Evolutionary conservation across 30 jellyfish, hydroid and myxozoan species (phyloP).

Genomic region (Sanderia malayensis): DNA sequence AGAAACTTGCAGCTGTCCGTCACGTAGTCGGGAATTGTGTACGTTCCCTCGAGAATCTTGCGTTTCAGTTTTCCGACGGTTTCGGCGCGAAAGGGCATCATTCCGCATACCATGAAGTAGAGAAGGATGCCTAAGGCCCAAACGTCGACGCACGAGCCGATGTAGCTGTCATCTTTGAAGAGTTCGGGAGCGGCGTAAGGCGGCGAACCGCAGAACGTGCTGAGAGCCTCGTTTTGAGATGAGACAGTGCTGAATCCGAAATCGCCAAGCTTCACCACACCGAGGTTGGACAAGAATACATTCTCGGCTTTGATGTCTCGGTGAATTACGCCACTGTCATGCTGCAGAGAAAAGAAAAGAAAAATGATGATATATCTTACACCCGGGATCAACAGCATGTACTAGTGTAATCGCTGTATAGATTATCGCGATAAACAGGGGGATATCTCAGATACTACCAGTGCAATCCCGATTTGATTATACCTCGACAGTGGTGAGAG

Average conservation of each 20-base stretch:
- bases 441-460: too few relatives aligned
- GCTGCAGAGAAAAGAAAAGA: slow-evolving; percentile 73
- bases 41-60: slow-evolving; percentile 79
- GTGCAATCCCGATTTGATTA: too few relatives aligned
- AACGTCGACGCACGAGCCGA: slow-evolving; percentile 81
- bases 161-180: slow-evolving; percentile 86
- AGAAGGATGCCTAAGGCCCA: slow-evolving; percentile 95
- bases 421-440: too few relatives aligned
- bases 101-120: slow-evolving; percentile 88
- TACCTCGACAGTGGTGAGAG: too few relatives aligned
- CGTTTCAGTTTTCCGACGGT: slow-evolving; percentile 91
- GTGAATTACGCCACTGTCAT: slow-evolving; percentile 77
- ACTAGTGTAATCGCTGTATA: too few relatives aligned
- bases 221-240: slow-evolving; percentile 69
- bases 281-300: slow-evolving; percentile 74
- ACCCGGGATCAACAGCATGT: too few relatives aligned
- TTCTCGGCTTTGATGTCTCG: slow-evolving; percentile 97
- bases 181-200: slow-evolving; percentile 98
- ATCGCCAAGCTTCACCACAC: slow-evolving; percentile 85
- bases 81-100: slow-evolving; percentile 97
- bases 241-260: slow-evolving; percentile 92
- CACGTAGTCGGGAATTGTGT: slow-evolving; percentile 72
- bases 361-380: too few relatives aligned
- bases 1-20: slow-evolving; percentile 75
- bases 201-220: slow-evolving; percentile 95